phyloP scores from a whole-genome alignment of 2,797 vertebrate genomes.

The Parambassis ranga region DNA sequence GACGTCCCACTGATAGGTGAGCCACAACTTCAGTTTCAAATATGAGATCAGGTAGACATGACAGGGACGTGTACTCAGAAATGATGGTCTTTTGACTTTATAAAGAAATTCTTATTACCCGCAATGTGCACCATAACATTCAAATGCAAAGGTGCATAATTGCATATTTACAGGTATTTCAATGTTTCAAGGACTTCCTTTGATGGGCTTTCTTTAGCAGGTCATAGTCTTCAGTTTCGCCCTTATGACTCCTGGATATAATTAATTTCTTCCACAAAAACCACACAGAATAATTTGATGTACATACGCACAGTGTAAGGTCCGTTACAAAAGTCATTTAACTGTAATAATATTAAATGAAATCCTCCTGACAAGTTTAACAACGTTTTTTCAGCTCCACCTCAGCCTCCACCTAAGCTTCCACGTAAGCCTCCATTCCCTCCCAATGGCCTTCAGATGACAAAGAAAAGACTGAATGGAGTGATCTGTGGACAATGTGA shows the following conservation, averaged over 20 bases:
- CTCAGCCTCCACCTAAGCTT: conserved; percentile 10
- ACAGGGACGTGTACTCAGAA: background rate
- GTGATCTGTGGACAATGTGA: conserved; percentile 80
- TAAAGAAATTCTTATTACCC: background rate
- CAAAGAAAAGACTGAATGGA: conserved; percentile 71
- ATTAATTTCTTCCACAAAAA: no score
- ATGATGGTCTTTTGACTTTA: background rate
- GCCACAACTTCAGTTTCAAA: conserved; percentile 1
- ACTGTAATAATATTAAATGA: background rate
- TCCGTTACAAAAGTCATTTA: background rate
- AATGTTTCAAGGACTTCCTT: no score
- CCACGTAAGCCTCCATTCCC: conserved; percentile 20
- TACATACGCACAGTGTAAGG: no score
- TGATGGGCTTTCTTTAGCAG: no score
- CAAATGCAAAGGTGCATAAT: no score
- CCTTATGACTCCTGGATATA: no score
- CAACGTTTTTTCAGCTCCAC: conserved; percentile 15
- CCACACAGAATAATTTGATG: no score
- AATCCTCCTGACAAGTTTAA: background rate
- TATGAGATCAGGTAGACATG: conserved; percentile 1
- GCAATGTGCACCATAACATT: no score
- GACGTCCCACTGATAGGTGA: conserved; percentile 73
- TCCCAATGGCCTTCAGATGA: background rate
- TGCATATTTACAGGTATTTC: no score
- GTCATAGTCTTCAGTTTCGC: no score